Conservation (phyloP, 2,888 invertebrate species). For the Penaeus monodon region DNA sequence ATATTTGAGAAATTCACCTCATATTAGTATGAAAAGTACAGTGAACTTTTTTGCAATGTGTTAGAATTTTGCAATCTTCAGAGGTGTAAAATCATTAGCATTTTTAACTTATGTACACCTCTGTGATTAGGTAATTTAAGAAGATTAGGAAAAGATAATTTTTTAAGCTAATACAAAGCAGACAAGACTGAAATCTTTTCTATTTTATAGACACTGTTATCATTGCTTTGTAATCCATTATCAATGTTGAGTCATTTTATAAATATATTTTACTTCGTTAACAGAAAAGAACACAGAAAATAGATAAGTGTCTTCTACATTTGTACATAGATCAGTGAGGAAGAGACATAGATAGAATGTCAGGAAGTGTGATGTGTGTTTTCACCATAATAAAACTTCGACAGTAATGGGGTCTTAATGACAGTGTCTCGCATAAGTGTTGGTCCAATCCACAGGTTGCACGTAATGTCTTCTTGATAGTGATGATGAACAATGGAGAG, state of each 20-base stretch:
- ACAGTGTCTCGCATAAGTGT: neutral
- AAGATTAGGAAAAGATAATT: too few relatives aligned
- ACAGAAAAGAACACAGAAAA: neutral
- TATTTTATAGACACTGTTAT: too few relatives aligned
- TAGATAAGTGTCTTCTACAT: conserved; percentile 4
- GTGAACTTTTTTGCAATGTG: conserved; percentile 3
- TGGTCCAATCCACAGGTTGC: neutral
- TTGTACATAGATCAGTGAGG: conserved; percentile 6
- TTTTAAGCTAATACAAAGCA: too few relatives aligned
- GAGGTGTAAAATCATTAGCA: too few relatives aligned
- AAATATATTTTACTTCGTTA: neutral
- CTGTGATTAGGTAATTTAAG: too few relatives aligned
- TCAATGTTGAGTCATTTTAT: neutral
- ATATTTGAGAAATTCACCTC: neutral
- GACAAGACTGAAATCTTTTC: too few relatives aligned
- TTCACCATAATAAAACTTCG: neutral
- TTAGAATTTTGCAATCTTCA: neutral
- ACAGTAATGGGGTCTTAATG: neutral
- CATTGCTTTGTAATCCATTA: neutral
- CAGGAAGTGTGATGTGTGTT: neutral
- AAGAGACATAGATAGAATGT: neutral
- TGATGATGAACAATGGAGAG: conserved; percentile 10
- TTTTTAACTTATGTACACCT: too few relatives aligned
- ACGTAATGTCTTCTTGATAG: neutral
- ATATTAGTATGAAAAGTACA: neutral